Evolutionary conservation across 2,113 vertebrate species (phyloP).

Genomic region (Mormyrus iriodes): DNA sequence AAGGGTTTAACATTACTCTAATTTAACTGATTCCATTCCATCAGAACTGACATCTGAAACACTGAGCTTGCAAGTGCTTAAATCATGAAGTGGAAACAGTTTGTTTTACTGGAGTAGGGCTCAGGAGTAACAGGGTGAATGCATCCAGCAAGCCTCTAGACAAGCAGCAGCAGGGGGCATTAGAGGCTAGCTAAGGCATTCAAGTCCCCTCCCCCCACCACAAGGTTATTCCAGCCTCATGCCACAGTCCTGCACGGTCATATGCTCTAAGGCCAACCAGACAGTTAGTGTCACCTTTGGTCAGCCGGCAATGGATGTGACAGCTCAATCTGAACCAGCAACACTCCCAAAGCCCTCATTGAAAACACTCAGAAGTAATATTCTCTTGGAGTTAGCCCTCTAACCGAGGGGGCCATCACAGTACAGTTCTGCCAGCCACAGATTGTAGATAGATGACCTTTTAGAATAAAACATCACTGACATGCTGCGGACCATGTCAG

Average conservation of each 20-base stretch:
- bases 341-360: not conserved
- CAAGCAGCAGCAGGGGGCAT: not conserved
- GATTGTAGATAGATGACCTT: not conserved
- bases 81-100: too few species aligned
- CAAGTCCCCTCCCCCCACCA: not conserved
- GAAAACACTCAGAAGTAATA: not conserved
- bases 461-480: not conserved
- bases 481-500: not conserved
- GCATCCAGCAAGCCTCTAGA: not conserved
- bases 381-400: not conserved
- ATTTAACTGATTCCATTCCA: not conserved
- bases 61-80: not conserved
- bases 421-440: not conserved
- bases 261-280: not conserved
- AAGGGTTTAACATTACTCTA: not conserved
- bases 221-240: not conserved
- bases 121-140: not conserved
- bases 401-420: not conserved
- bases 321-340: not conserved
- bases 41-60: not conserved
- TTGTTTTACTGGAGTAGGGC: not conserved
- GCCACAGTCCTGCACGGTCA: not conserved
- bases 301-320: not conserved
- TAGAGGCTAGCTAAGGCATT: not conserved
- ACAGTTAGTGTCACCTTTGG: not conserved